These are phyloP conservation scores for Naso thynnoides DNA, from an alignment of 2,797 vertebrate species.

Conservation along the genomic window DNA sequence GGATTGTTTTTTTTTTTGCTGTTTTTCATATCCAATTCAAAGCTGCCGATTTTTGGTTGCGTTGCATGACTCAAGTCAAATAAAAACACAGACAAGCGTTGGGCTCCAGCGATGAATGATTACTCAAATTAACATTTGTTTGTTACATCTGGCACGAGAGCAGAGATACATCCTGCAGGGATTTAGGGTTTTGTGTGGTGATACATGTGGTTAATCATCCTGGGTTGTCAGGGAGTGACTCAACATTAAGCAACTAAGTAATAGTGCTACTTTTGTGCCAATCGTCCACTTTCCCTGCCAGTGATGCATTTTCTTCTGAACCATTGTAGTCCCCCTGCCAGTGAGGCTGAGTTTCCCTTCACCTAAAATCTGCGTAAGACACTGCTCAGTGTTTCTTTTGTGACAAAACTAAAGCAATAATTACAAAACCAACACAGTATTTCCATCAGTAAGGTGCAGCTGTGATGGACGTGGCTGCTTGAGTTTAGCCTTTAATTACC, in stretches of 20 bases:
- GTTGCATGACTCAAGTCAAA: background rate
- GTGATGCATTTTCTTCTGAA: slow-evolving; percentile 20
- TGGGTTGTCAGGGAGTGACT: slow-evolving; percentile 47
- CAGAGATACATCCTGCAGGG: slow-evolving; percentile 26
- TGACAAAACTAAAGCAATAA: slow-evolving; percentile 64
- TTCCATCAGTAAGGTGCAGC: slow-evolving; percentile 62
- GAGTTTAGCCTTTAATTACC: slow-evolving; percentile 71
- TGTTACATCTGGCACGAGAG: slow-evolving; percentile 15
- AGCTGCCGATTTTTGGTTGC: background rate
- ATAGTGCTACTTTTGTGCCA: slow-evolving; percentile 54
- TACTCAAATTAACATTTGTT: slow-evolving; percentile 22
- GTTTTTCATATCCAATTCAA: background rate
- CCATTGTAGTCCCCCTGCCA: slow-evolving; percentile 20
- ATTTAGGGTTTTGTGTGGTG: slow-evolving; percentile 21
- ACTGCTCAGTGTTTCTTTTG: slow-evolving; percentile 49
- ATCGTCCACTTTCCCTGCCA: slow-evolving; percentile 43
- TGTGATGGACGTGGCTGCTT: slow-evolving; percentile 62
- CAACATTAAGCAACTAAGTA: slow-evolving; percentile 49
- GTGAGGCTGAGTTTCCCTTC: slow-evolving; percentile 29
- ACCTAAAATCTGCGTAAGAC: slow-evolving; percentile 31
- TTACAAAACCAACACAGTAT: slow-evolving; percentile 51
- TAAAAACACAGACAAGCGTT: background rate
- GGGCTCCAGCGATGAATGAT: background rate
- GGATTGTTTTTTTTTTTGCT: background rate
- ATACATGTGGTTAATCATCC: slow-evolving; percentile 28